Conservation (phyloP, 2,888 invertebrate species). For the Trachelus troglodyta region DNA sequence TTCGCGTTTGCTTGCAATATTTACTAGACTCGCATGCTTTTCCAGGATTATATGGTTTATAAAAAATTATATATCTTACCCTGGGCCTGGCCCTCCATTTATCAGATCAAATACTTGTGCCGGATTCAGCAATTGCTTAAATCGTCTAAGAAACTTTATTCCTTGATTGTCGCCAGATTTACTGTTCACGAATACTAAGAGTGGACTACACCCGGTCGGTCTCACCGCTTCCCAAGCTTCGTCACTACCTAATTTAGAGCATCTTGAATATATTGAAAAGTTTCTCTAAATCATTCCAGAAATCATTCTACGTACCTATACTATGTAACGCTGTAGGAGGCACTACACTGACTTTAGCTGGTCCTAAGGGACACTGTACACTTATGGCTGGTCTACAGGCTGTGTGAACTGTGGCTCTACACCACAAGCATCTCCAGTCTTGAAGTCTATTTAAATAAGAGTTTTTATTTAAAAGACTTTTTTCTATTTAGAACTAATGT, state of each 20-base stretch:
- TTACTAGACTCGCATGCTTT: too few species aligned
- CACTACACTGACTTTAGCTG: slow-evolving; percentile 90
- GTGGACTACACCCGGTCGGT: slow-evolving; percentile 76
- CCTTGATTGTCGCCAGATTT: slow-evolving; percentile 98
- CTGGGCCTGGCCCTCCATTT: slow-evolving; percentile 83
- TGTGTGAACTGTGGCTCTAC: slow-evolving; percentile 91
- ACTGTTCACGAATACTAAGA: slow-evolving; percentile 97
- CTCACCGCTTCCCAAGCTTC: slow-evolving; percentile 90
- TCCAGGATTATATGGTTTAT: neutral
- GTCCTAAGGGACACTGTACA: slow-evolving; percentile 87
- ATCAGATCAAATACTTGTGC: slow-evolving; percentile 98
- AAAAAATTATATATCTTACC: slow-evolving; percentile 69
- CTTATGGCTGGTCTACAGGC: slow-evolving; percentile 85
- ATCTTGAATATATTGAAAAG: neutral
- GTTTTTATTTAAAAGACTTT: too few species aligned
- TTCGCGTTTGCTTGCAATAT: too few species aligned
- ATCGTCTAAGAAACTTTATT: slow-evolving; percentile 92
- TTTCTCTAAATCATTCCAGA: slow-evolving; percentile 6
- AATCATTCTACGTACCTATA: slow-evolving; percentile 68
- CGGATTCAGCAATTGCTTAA: slow-evolving; percentile 95
- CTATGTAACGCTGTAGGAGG: slow-evolving; percentile 94
- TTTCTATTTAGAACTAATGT: too few species aligned
- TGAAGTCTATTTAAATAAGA: slow-evolving; percentile 73
- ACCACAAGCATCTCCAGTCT: slow-evolving; percentile 98
- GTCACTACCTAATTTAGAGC: slow-evolving; percentile 71